phyloP scores from a whole-genome alignment of 1,140 invertebrate species.

The Papilio aristodemus region DNA sequence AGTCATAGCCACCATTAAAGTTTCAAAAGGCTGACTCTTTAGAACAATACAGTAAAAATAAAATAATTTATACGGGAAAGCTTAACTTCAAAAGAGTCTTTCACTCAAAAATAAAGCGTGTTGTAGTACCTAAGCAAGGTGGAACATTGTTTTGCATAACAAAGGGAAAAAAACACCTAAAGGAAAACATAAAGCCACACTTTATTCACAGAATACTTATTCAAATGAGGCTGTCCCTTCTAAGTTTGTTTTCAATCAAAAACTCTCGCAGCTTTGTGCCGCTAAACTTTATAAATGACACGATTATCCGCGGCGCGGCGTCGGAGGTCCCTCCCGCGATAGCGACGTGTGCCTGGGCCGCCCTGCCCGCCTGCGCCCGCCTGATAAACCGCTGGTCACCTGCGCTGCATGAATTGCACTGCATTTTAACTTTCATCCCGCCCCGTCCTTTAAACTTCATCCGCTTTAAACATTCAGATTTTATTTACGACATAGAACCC shows the following conservation, averaged over 20 bases:
- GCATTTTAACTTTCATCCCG: constrained; percentile 77
- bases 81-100: constrained; percentile 80
- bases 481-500: constrained; percentile 70
- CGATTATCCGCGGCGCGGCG: constrained; percentile 70
- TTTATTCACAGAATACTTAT: constrained; percentile 80
- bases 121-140: constrained; percentile 80
- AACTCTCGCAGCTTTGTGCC: constrained; percentile 75
- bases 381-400: constrained; percentile 77
- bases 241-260: constrained; percentile 81
- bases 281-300: constrained; percentile 80
- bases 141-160: constrained; percentile 80
- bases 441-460: constrained; percentile 70
- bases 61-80: constrained; percentile 79
- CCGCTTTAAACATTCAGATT: constrained; percentile 64
- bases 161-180: constrained; percentile 79
- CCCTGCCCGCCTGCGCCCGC: constrained; percentile 41
- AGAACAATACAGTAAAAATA: constrained; percentile 78
- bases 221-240: constrained; percentile 80
- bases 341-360: constrained; percentile 52
- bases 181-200: constrained; percentile 80
- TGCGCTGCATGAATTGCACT: constrained; percentile 76
- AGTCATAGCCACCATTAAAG: constrained; percentile 64
- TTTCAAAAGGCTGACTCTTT: constrained; percentile 70
- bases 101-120: constrained; percentile 80
- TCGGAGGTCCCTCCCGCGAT: constrained; percentile 53